Conservation (phyloP, 2,113 vertebrate species). For the Pomatostomus ruficeps region DNA sequence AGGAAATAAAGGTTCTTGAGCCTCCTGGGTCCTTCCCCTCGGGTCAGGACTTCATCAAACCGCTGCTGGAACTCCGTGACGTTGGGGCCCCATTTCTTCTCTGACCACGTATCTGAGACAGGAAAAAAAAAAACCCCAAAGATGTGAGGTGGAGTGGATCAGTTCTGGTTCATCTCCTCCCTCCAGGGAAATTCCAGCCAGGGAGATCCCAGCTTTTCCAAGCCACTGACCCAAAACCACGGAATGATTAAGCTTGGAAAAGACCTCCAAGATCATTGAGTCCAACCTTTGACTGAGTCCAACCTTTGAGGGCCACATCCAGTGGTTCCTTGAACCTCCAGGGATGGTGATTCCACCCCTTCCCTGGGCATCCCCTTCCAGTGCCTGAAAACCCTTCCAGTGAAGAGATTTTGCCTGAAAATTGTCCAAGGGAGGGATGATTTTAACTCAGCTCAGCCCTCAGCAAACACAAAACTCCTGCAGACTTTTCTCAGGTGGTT, state of each 20-base stretch:
- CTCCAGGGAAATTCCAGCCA: not conserved
- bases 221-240: not conserved
- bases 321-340: not conserved
- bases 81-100: slow-evolving; percentile 90
- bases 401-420: not conserved
- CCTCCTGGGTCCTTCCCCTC: slow-evolving; percentile 86
- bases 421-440: not conserved
- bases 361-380: not conserved
- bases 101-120: slow-evolving; percentile 82
- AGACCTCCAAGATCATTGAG: not conserved
- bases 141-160: accelerated
- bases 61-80: slow-evolving; percentile 86
- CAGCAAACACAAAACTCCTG: not conserved
- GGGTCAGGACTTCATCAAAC: slow-evolving; percentile 84
- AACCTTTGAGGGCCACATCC: not conserved
- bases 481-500: not conserved
- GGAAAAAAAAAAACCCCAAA: not conserved
- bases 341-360: not conserved
- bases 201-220: not conserved
- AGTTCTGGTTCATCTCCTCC: not conserved
- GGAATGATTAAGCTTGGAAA: not conserved
- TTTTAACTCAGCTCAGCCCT: not conserved
- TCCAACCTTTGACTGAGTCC: not conserved
- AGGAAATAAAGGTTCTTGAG: slow-evolving; percentile 93
- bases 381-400: not conserved